These are phyloP conservation scores for Acrocephalus kingi DNA, from an alignment of 2,113 vertebrate genomes.

Conservation along the genomic window DNA sequence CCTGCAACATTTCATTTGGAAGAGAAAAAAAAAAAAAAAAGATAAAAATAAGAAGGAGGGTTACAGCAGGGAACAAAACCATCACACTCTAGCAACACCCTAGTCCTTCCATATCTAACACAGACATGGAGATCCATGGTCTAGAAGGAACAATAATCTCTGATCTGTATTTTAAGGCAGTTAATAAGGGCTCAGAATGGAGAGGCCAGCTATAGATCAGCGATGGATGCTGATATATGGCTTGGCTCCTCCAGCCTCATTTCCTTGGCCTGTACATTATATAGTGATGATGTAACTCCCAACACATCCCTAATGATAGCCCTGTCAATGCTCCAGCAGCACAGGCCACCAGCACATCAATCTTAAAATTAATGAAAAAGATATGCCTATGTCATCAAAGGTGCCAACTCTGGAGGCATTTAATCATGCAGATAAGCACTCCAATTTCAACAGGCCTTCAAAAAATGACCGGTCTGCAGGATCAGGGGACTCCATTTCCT, in stretches of 20 bases:
- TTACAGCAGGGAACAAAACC: not conserved
- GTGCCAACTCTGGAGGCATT: not conserved
- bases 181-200: not conserved
- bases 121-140: accelerated
- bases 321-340: not conserved
- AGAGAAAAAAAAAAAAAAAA: not conserved
- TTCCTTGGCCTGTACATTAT: not conserved
- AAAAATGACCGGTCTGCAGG: not conserved
- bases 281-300: not conserved
- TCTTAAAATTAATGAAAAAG: conserved; percentile 3
- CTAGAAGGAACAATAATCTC: not conserved
- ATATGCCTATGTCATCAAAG: not conserved
- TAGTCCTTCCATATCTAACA: not conserved
- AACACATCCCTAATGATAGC: not conserved
- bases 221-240: not conserved
- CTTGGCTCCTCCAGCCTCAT: not conserved
- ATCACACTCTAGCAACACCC: not conserved
- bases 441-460: not conserved
- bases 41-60: not conserved
- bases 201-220: not conserved
- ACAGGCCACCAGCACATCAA: not conserved
- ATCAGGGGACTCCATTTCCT: not conserved
- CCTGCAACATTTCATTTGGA: not conserved
- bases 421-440: not conserved
- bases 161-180: not conserved